A percentile compares a stretch with the other conserved stretches of the same genome.
phyloP scores from a whole-genome alignment of 2,888 invertebrate genomes.

The Tetragonisca angustula region DNA sequence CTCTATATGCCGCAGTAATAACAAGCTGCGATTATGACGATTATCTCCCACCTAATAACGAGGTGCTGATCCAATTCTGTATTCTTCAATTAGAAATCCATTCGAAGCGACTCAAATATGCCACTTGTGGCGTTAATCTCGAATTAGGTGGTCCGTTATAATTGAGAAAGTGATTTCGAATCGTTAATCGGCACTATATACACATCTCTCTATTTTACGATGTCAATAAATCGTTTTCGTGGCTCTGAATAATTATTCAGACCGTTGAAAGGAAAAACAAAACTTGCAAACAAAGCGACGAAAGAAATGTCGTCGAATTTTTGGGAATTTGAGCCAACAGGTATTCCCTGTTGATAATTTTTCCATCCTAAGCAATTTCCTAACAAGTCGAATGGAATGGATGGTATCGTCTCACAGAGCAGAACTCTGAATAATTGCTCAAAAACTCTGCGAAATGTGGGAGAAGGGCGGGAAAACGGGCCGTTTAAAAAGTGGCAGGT shows the following conservation, averaged over 20 bases:
- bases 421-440: neutral
- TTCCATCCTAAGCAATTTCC: neutral
- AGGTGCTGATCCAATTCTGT: neutral
- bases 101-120: neutral
- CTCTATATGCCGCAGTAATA: neutral
- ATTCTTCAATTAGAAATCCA: neutral
- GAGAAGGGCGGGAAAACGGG: neutral
- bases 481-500: slow-evolving; percentile 1
- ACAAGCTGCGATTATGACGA: neutral
- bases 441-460: neutral
- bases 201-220: neutral
- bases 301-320: neutral
- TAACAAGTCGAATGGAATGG: too few species aligned
- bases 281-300: neutral
- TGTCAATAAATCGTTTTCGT: neutral
- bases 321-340: neutral
- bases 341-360: neutral
- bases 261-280: neutral
- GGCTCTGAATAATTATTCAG: neutral
- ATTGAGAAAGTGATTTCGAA: neutral
- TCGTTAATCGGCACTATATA: neutral
- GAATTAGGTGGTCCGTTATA: neutral
- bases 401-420: neutral
- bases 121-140: neutral
- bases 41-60: neutral